phyloP scores from a whole-genome alignment of 2,797 vertebrate genomes.

The Clarias pachynema region DNA sequence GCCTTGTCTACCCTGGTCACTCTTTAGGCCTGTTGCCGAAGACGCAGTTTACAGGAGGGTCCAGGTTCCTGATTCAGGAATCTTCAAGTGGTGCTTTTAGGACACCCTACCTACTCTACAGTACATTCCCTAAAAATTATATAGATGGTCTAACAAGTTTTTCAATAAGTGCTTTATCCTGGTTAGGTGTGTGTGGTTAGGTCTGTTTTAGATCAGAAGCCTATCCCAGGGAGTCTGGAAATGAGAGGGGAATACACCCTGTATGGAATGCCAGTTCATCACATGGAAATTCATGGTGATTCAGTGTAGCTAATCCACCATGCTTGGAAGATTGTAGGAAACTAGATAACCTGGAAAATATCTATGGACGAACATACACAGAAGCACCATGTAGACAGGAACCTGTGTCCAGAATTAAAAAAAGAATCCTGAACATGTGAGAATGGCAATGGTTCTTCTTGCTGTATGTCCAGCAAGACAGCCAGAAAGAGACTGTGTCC shows the following conservation, averaged over 20 bases:
- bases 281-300: neutral
- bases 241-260: neutral
- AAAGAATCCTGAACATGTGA: neutral
- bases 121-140: neutral
- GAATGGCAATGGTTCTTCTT: neutral
- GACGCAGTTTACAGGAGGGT: neutral
- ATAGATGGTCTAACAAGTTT: neutral
- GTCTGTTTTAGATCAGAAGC: neutral
- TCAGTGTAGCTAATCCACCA: neutral
- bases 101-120: neutral
- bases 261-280: neutral
- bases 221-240: neutral
- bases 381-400: neutral
- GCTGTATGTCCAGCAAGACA: neutral
- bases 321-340: neutral
- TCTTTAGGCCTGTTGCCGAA: neutral
- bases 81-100: neutral
- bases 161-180: neutral
- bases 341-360: neutral
- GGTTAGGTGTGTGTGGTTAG: neutral
- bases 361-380: neutral
- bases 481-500: neutral
- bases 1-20: neutral
- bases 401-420: neutral
- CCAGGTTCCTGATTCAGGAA: neutral